Base-by-base conservation (phyloP, 37 sponge, comb jelly and placozoan genomes). In the Theonella swinhoei region DNA sequence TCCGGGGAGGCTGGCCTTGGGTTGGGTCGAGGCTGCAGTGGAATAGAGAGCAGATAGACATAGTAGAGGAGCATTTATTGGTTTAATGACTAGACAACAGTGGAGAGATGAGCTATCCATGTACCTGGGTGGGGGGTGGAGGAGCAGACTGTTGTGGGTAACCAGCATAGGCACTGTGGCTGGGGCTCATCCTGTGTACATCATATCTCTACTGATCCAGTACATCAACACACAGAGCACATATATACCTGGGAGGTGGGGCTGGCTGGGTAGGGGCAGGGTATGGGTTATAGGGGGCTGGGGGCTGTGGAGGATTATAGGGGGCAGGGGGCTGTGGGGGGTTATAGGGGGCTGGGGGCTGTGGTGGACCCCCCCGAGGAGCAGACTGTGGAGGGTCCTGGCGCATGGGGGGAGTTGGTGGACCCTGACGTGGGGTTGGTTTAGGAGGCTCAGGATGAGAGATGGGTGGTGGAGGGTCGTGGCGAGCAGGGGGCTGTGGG, bases 261-360 rank as follows among this genome's bases (percentile, higher is more conserved):
- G 72, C 82, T 71, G 72, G 40, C 54, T 65, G 67, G 26, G 43
- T 33, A 3, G 82, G 82, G 31, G 82, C 28, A 26, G 82, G 82
- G 72, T 81, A 81, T 1, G 82, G 82, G 29, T 81, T 81, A 39
- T 81, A 81, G 62, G 72, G 43, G 23, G 68, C 66, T 39, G 42
- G 24, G 2, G 7, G 32, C 31, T 62, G 77, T 33, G 77, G 77
- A 19, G 26, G 43, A 40, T 9, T 41, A 9, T 42, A 24, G 2
- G 19, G 8, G 14, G 54, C 54, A 47, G 54, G 54, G 7, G 54
- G 54, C 54, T 47, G 54, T 47, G 54, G 54, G 54, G 54, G 54
- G 7, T 14, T 47, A 14, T 47, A 47, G 54, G 54, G 54, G 14
- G 54, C 26, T 5, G 7, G 66, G 7, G 66, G 66, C 30, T 26